Base-by-base conservation (phyloP, 2,797 vertebrate species). In the Lepilemur ruficaudatus region DNA sequence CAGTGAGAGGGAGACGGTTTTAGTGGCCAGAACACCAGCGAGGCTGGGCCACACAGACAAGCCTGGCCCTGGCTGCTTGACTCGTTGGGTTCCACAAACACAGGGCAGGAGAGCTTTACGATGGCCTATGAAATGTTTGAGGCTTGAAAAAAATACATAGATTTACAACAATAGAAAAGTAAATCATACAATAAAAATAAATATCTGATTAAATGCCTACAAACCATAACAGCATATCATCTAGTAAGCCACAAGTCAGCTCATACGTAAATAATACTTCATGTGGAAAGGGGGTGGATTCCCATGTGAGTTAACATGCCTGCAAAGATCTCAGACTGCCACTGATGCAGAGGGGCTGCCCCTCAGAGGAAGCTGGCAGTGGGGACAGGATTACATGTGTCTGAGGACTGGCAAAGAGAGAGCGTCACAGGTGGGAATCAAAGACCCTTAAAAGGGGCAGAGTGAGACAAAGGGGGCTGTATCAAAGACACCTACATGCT, bases 101-200 rank as follows among this genome's bases (percentile, higher is more conserved):
- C 2, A 3, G 32, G 30, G 43, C 52, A 38, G 1, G 14, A 0
- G 17, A 55, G 43, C 43, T 94, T 95, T 89, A 41, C 17, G 30
- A 30, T 4, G 32, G n/a, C 11, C 55, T 75, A 30, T 20, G 46
- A 18, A 78, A 72, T 23, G 84, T 38, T 70, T 25, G 61, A 72
- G 67, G 50, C 10, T 81, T 84, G 48, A 11, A 35, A 52, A 52
- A 57, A 75, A 52, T 30, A 38, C 20, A 55, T 12, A 18, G 38
- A 81, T 63, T 63, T 17, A 80, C 20, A 18, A 14, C 48, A 11
- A 86, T 9, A 55, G 88, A 86, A 79, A 91, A 85, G 28, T 67
- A 76, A 81, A 73, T 72, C 73, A 88, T 50, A 84, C 76, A 89
- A 59, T 90, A 84, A 95, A 96, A 92, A 69, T 79, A 82, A 92